Evolutionary conservation across 1,140 invertebrate genomes (phyloP), one percentile per base, ranked within the genome.

Genomic region (Leptopilina clavipes): DNA sequence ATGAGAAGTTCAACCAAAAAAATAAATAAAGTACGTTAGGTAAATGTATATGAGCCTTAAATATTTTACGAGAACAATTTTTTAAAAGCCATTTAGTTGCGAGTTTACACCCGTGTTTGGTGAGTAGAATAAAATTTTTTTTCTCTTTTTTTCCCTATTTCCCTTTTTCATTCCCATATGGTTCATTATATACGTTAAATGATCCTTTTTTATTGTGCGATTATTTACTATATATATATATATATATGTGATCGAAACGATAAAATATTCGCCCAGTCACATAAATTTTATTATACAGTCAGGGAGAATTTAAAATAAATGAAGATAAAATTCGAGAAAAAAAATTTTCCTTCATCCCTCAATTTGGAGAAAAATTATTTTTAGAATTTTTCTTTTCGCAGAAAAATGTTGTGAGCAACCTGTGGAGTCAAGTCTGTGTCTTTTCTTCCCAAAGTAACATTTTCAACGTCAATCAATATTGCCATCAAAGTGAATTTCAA

Each of bases 181-280:
- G 22, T 65, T 37, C 59, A 65, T 65, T 65, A 65, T 65, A n/a
- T n/a, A n/a, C n/a, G 59, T 65, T 65, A 65, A 65, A 65, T 65
- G 12, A 65, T 37, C 59, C 6, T 5, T 65, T n/a, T 65, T 65
- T 65, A 65, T 31, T 31, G n/a, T n/a, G n/a, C n/a, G n/a, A n/a
- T n/a, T n/a, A n/a, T n/a, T n/a, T n/a, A n/a, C n/a, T n/a, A n/a
- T n/a, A n/a, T n/a, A n/a, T n/a, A n/a, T n/a, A n/a, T n/a, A n/a
- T n/a, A n/a, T n/a, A n/a, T n/a, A n/a, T n/a, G n/a, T 31, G 59
- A 14, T 65, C 59, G 25, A 37, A 31, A 65, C 59, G 25, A 65
- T 65, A 37, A 65, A 65, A 65, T 31, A 65, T 25, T n/a, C n/a
- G n/a, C n/a, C n/a, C n/a, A n/a, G n/a, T n/a, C n/a, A n/a, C n/a